Evolutionary conservation across 2,113 vertebrate species (phyloP), one percentile per base, ranked within the genome.

Genomic region (Brachyhypopomus gauderio): DNA sequence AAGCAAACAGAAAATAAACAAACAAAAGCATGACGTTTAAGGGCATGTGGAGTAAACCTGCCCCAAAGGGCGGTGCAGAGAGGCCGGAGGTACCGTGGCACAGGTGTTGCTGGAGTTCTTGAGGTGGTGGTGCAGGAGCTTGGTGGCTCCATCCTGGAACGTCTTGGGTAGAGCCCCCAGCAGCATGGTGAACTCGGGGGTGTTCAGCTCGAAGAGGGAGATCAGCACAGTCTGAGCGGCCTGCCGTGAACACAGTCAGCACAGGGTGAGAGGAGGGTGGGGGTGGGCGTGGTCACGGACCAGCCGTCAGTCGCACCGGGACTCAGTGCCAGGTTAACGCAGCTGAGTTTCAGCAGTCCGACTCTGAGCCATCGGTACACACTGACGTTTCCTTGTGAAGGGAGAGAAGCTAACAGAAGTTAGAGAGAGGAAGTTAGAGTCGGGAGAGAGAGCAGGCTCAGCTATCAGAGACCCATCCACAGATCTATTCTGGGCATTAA

Each of bases 101-200:
- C 94, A 91, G 80, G 92, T 91, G 82, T 92, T 94, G 89, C 94
- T 94, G 87, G 92, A 93, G 77, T 94, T 96, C 87, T 95, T 95
- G 84, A 98, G 95, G 87, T 98, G 97, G 88, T 92, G 96, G 90
- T 98, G 96, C 79, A 98, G 95, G 81, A 98, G 95, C 82, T 96
- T 98, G 86, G 96, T 98, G 89, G 97, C 96, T 82, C 97, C 96
- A 84, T 97, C 96, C 90, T 98, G 97, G 91, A 98, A 98, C 82
- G 97, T 97, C 95, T 98, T 98, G 91, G 97, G 97, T 91, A 98
- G 92, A 86, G 96, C 96, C 77, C 95, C 96, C 84, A 98, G 90
- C 0, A 98, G 89, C 97, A 97, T 98, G 86, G 95, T 96, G 92
- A 98, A 98, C 92, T 98, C 97, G 7, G 97, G 96, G 3, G 97